Percentiles rank a stretch among this genome's conserved stretches.
Evolutionary conservation across 1,140 invertebrate genomes (phyloP).

Genomic region (Lucilia sericata): DNA sequence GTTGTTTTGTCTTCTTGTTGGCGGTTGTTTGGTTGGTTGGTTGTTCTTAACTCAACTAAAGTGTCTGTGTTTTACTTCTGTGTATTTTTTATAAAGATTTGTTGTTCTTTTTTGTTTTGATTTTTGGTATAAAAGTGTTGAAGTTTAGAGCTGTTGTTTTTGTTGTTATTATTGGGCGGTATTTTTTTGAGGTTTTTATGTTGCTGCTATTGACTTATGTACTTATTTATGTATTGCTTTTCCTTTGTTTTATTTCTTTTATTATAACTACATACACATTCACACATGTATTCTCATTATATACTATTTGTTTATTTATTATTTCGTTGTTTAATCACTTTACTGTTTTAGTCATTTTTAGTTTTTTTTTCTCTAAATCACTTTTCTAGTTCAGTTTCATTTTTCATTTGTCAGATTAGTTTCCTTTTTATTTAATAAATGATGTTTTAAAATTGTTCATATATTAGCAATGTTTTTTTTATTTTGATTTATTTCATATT

Average conservation of each 20-base stretch:
- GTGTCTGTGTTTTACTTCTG: constrained; percentile 15
- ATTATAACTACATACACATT: too few species aligned
- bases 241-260: not conserved
- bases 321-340: not conserved
- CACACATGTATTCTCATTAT: not conserved
- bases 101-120: not conserved
- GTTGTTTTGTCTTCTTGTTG: not conserved
- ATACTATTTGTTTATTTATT: not conserved
- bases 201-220: not conserved
- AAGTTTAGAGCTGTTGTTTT: not conserved
- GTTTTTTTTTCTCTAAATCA: constrained; percentile 7
- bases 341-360: not conserved
- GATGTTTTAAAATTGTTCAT: too few species aligned
- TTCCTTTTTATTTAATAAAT: not conserved
- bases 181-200: constrained; percentile 36
- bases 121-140: constrained; percentile 29
- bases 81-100: too few species aligned
- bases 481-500: too few species aligned
- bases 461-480: too few species aligned
- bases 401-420: too few species aligned
- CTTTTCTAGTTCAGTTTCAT: not conserved
- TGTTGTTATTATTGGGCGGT: constrained; percentile 38
- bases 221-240: not conserved
- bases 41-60: not conserved
- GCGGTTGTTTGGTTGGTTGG: too few species aligned